Evolutionary conservation across 2,888 invertebrate species (phyloP), one percentile per base, ranked within the genome.

Genomic region (Auanema freiburgensis): DNA sequence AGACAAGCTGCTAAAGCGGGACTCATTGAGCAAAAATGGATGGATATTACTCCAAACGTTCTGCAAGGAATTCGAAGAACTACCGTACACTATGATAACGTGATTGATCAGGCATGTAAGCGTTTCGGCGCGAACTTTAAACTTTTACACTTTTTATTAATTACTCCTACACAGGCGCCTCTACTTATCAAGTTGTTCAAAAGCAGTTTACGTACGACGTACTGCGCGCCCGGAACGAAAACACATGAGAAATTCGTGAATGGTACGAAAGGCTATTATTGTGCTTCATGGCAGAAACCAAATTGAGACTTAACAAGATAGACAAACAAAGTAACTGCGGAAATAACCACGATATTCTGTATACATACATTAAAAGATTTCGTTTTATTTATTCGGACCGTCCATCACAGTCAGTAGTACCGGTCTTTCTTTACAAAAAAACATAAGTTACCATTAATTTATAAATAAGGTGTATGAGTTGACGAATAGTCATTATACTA

Each of bases 171-270:
- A 24, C 40, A 79, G 77, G 71, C 76, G 11, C 79, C 79, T 12
- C 64, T 64, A n/a, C 65, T 71, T 25, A 57, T 79, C 8, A 60
- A 69, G 55, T 21, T 77, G 8, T 79, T 79, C 59, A 57, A 51
- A 8, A 65, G 59, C 12, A 65, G 71, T 8, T 25, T 79, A 14
- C 54, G 79, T 49, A 61, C 66, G 0, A 78, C 79, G 1, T 79
- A 79, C 49, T 78, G 79, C 54, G 79, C 79, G 21, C 79, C 79
- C 4, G 79, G 79, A 54, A 79, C 79, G 10, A 50, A 59, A 1
- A 72, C 71, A 10, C 71, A 76, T 33, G 59, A 66, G 21, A 51
- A 71, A 53, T 63, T 76, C 16, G 54, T 42, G 46, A 66, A 42
- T 8, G 12, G 65, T 33, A 60, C 67, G 43, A 63, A 65, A 44